Conservation (phyloP, 2,797 vertebrate species). For the Melanotaenia parkinsoni region DNA sequence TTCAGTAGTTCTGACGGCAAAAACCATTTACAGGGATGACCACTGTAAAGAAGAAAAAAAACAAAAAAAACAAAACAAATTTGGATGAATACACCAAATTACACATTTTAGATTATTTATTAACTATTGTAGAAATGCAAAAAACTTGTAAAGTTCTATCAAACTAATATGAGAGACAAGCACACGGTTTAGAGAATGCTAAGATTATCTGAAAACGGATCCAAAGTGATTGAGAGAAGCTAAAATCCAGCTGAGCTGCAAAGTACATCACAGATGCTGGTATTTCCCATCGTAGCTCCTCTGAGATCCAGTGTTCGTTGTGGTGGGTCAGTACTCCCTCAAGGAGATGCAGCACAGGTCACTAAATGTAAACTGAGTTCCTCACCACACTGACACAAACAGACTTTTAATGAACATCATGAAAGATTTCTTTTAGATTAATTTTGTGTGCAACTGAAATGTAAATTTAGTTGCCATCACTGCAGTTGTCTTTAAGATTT, state of each 20-base stretch:
- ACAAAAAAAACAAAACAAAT: too few species aligned
- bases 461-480: not conserved
- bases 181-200: not conserved
- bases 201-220: not conserved
- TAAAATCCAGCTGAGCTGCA: not conserved
- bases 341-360: conserved; percentile 25
- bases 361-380: not conserved
- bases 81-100: not conserved
- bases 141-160: not conserved
- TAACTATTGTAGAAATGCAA: not conserved
- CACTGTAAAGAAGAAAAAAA: too few species aligned
- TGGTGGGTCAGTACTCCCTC: conserved; percentile 24
- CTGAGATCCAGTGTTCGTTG: conserved; percentile 19
- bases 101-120: not conserved
- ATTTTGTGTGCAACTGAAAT: not conserved
- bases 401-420: not conserved
- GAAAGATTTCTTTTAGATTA: not conserved
- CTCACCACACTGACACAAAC: not conserved
- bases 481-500: not conserved
- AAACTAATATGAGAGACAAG: not conserved
- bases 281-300: not conserved
- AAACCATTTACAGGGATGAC: too few species aligned
- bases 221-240: not conserved
- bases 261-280: not conserved
- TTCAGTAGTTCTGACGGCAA: not conserved